Base-by-base conservation (phyloP, 1,140 invertebrate genomes). In the Marisa cornuarietis region DNA sequence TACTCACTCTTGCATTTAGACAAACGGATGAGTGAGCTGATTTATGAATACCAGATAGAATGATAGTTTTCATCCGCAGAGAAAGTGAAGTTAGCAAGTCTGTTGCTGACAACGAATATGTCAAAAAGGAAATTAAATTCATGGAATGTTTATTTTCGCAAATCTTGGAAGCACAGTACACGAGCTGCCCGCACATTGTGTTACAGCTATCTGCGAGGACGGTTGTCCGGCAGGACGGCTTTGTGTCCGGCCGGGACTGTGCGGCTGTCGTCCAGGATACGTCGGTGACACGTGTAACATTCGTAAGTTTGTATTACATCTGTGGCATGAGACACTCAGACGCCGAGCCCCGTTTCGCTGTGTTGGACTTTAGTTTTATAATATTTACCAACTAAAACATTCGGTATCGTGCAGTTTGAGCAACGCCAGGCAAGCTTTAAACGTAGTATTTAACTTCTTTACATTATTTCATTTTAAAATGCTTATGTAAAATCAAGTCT, bases 181-280 rank as follows among this genome's bases (percentile, higher is more conserved):
- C 54, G 9, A 58, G 16, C 4, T 14, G 54, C 8, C 31, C 54
- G 9, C 11, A 58, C 16, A 14, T 8, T 78, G 51, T 54, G 11
- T 62, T 72, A 49, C 78, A 82, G 81, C 81, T 42, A 68, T 77
- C 26, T 82, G 81, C 69, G 78, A 82, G 13, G 66, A 65, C 24
- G 20, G 31, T 7, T 82, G 81, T 74, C 16, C 73, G 24, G 18
- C 49, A 7, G 54, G 77, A 11, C 63, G 54, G 13, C 22, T 75
- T 3, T 82, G 81, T 73, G 65, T 75, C 62, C 73, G 66, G 24
- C 81, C 81, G 0, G 75, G 79, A 18, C 66, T 61, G 24, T 82
- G 81, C 31, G 74, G 72, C 22, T 82, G 81, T 79, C 78, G 66
- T 5, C 52, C 62, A 1, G 81, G 81, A 0, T 82, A 79, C 61